These are phyloP conservation scores for Serrognathus titanus DNA, from an alignment of 2,888 invertebrate species.

Conservation along the genomic window DNA sequence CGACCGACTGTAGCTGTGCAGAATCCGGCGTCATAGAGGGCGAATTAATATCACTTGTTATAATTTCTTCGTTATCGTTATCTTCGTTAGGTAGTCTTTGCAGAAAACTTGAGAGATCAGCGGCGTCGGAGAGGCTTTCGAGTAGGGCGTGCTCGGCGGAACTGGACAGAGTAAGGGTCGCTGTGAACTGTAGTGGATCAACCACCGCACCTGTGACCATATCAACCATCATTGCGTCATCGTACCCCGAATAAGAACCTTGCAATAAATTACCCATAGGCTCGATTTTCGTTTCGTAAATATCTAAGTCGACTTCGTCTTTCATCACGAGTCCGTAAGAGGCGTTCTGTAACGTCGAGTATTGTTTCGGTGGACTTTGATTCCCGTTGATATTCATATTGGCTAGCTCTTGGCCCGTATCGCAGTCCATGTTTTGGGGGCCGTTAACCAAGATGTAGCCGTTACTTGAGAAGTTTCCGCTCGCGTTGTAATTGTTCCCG, in stretches of 20 bases:
- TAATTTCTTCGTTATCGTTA: constrained; percentile 61
- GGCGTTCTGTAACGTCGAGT: constrained; percentile 76
- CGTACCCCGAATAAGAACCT: constrained; percentile 61
- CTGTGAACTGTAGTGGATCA: constrained; percentile 79
- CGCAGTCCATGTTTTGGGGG: constrained; percentile 71
- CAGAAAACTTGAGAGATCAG: constrained; percentile 72
- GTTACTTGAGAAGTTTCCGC: constrained; percentile 61
- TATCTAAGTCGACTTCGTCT: constrained; percentile 72
- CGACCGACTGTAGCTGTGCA: constrained; percentile 49
- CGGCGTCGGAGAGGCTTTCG: constrained; percentile 75
- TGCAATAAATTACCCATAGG: constrained; percentile 60
- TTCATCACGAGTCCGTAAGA: constrained; percentile 77
- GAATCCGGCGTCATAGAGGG: constrained; percentile 71
- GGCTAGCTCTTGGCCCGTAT: constrained; percentile 63
- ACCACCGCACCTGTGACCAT: constrained; percentile 72
- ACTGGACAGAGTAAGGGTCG: constrained; percentile 74
- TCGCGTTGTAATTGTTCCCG: constrained; percentile 64
- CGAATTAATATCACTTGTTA: constrained; percentile 67
- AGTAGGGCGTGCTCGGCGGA: constrained; percentile 74
- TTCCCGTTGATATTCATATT: constrained; percentile 51
- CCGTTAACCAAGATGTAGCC: constrained; percentile 68
- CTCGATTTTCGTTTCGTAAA: constrained; percentile 71
- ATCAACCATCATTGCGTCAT: constrained; percentile 82
- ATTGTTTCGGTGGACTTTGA: constrained; percentile 60
- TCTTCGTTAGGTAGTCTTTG: constrained; percentile 62